A percentile compares a stretch with the other conserved stretches of the same genome.
phyloP scores from a whole-genome alignment of 2,888 invertebrate species.

The Ormyrus pomaceus region DNA sequence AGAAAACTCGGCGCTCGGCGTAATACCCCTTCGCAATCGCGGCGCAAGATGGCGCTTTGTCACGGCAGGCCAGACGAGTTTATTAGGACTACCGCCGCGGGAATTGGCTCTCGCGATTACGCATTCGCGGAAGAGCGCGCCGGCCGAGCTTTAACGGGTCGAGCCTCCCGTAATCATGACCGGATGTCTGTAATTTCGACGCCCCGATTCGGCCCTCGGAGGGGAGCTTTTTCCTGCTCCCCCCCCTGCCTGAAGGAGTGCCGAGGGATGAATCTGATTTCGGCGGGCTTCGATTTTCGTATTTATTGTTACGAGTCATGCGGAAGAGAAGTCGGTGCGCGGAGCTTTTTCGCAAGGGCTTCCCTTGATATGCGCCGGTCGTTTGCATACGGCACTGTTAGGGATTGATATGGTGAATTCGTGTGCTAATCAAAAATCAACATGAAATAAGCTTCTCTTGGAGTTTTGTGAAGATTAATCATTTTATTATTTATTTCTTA shows the following conservation, averaged over 20 bases:
- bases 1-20: too few relatives aligned
- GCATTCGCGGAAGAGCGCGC: slow-evolving; percentile 27
- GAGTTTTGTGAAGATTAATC: too few relatives aligned
- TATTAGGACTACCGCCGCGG: not conserved
- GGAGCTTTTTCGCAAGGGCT: too few relatives aligned
- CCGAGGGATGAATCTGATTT: too few relatives aligned
- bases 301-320: slow-evolving; percentile 56
- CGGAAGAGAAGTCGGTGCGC: not conserved
- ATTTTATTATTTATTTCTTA: too few relatives aligned
- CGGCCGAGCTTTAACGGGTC: slow-evolving; percentile 36
- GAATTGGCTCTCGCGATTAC: not conserved
- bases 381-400: not conserved
- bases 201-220: not conserved
- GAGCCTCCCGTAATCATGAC: slow-evolving; percentile 13
- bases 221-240: not conserved
- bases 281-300: slow-evolving; percentile 49
- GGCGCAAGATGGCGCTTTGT: not conserved
- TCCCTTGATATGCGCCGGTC: not conserved
- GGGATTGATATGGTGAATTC: not conserved
- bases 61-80: slow-evolving; percentile 35
- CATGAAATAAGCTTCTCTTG: too few relatives aligned
- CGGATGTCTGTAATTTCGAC: slow-evolving; percentile 41
- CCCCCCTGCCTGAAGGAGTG: not conserved
- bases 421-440: not conserved
- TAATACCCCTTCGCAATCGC: too few relatives aligned